Evolutionary conservation across 2,888 invertebrate species (phyloP).

Genomic region (Subacronicta megacephala): DNA sequence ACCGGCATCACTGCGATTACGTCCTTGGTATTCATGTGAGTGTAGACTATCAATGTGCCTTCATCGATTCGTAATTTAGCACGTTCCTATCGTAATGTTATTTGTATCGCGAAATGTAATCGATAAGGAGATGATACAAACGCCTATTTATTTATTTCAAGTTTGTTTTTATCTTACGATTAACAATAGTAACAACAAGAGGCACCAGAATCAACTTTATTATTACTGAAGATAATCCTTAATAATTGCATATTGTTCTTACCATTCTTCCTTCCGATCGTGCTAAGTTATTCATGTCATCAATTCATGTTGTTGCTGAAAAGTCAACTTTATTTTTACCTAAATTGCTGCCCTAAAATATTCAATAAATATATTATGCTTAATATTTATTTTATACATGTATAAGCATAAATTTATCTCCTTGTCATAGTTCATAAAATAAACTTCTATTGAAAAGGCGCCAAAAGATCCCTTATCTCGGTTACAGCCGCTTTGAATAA

Average conservation of each 20-base stretch:
- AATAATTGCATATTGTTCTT: no score
- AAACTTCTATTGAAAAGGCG: constrained; percentile 81
- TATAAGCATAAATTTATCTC: constrained; percentile 69
- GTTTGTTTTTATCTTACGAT: constrained; percentile 1
- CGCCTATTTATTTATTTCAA: constrained; percentile 28
- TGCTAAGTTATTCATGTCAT: neutral
- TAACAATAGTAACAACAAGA: no score
- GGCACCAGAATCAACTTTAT: neutral
- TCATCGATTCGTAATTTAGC: constrained; percentile 19
- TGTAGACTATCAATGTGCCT: constrained; percentile 42
- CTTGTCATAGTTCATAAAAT: constrained; percentile 82
- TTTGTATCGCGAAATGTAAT: constrained; percentile 47
- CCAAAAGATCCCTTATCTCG: constrained; percentile 84
- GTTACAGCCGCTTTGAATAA: constrained; percentile 86
- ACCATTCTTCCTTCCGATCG: neutral
- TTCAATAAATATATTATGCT: constrained; percentile 1
- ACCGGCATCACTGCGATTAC: constrained; percentile 48
- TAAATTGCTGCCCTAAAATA: neutral
- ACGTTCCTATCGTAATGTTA: constrained; percentile 42
- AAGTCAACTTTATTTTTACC: neutral
- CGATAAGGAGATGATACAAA: constrained; percentile 41
- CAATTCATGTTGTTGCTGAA: neutral
- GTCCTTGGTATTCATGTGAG: constrained; percentile 54
- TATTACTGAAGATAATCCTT: neutral
- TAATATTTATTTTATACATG: constrained; percentile 17